Evolutionary conservation across 1,140 invertebrate genomes (phyloP), one percentile per base, ranked within the genome.

Genomic region (Trachymyrmex cornetzi): DNA sequence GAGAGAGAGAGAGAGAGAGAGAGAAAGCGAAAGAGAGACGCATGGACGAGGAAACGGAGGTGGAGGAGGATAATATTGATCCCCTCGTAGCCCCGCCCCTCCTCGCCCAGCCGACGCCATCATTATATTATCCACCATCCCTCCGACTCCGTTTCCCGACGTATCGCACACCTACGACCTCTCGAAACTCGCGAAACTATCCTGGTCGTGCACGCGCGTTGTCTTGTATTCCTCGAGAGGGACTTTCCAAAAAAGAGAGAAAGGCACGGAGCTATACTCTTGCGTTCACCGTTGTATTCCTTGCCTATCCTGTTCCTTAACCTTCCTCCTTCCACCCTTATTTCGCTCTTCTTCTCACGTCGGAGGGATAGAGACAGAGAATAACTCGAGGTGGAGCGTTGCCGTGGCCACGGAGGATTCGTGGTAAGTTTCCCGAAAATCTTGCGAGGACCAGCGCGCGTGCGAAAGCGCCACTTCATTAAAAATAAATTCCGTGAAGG

Each of bases 71-170:
- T 95, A 94, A 95, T 95, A 95, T 95, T 95, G 95, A 95, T 95
- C 95, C 94, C 94, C 94, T 94, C 93, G 94, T 95, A 93, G 95
- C 94, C 95, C 95, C 95, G 95, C 95, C 95, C 92, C 94, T 94
- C 94, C 94, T 93, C 93, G 91, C 91, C 92, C 93, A 91, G 92
- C 87, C 94, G 94, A 94, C 95, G 95, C 95, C 95, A 95, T 95
- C 95, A 95, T 95, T 95, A 95, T 95, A 95, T 95, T 95, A 95
- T 95, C 95, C 94, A 95, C 94, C 95, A 95, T 95, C 94, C 95
- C 94, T 94, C 91, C 89, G 90, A 93, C 90, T 93, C 80, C 80
- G 80, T 82, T 91, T 92, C 63, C 75, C 93, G 89, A 92, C 90
- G 90, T 92, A 91, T 91, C 91, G 88, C 90, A 93, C 88, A 90